Evolutionary conservation across 2,888 invertebrate genomes (phyloP), one percentile per base, ranked within the genome.

Genomic region (Lasioglossum marginatum): DNA sequence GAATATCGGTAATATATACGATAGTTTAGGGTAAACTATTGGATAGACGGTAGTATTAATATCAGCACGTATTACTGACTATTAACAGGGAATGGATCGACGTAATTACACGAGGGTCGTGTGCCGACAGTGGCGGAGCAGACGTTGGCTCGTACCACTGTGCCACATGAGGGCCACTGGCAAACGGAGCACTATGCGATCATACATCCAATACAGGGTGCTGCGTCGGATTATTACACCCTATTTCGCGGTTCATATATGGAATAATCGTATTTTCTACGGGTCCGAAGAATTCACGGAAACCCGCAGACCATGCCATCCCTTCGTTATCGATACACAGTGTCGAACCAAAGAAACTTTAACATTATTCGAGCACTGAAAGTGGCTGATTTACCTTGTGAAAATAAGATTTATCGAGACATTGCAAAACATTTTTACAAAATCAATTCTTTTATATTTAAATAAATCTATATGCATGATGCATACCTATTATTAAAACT

Each of bases 11-110:
- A 63, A 43, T 74, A 71, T 31, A 68, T 52, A 23, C 48, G 74
- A 19, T 45, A 43, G 90, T 85, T 89, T 87, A 80, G 79, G 81
- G 72, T 87, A 82, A 91, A 91, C 82, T 83, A 68, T 81, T 52
- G 73, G 74, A 83, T 83, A 78, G 81, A 66, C 27, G 57, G 66
- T 71, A 79, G 85, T 77, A 85, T 88, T 91, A 90, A 90, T 90
- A 90, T 87, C 77, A 87, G 81, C 82, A 84, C 87, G 86, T 87
- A 91, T 91, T 89, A 92, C 90, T 87, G 87, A 88, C 91, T 90
- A 89, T 92, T 92, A 90, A 89, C 87, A 86, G 76, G 80, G 88
- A 90, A 91, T 85, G 77, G 89, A 88, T 92, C 88, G 85, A 80
- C 75, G 85, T 87, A 91, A 92, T 91, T 91, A 87, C 90, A 79